Evolutionary conservation across 2,888 invertebrate genomes (phyloP).

Genomic region (Clanis bilineata): DNA sequence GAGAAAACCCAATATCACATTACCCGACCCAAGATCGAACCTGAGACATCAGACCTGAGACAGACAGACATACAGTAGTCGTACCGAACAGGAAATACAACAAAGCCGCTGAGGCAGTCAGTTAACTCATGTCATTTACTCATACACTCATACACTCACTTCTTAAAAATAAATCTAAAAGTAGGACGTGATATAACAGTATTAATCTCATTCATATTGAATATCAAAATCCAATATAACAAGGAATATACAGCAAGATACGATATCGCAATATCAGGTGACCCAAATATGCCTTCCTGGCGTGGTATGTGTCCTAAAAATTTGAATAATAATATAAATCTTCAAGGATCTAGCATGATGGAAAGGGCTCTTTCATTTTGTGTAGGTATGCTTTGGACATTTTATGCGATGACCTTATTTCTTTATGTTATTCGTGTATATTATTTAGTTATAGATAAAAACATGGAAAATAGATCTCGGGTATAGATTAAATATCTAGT

Average conservation of each 20-base stretch:
- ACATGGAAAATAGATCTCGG: not conserved
- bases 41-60: too few species aligned
- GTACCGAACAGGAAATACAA: too few species aligned
- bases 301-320: conserved; percentile 26
- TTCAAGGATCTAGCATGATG: conserved; percentile 23
- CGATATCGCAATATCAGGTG: conserved; percentile 23
- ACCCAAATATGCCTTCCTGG: conserved; percentile 31
- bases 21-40: too few species aligned
- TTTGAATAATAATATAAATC: conserved; percentile 38
- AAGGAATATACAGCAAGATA: not conserved
- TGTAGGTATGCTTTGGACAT: conserved; percentile 19
- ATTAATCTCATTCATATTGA: conserved; percentile 7
- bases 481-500: not conserved
- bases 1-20: too few species aligned
- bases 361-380: conserved; percentile 25
- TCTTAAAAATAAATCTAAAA: too few species aligned
- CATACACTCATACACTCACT: too few species aligned
- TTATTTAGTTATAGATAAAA: not conserved
- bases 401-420: conserved; percentile 2
- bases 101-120: too few species aligned
- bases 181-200: conserved; percentile 14
- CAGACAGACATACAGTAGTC: too few species aligned
- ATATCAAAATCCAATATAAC: conserved; percentile 6
- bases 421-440: not conserved
- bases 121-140: too few species aligned